Conservation (phyloP, 2,797 vertebrate genomes). For the Tinamus major region DNA sequence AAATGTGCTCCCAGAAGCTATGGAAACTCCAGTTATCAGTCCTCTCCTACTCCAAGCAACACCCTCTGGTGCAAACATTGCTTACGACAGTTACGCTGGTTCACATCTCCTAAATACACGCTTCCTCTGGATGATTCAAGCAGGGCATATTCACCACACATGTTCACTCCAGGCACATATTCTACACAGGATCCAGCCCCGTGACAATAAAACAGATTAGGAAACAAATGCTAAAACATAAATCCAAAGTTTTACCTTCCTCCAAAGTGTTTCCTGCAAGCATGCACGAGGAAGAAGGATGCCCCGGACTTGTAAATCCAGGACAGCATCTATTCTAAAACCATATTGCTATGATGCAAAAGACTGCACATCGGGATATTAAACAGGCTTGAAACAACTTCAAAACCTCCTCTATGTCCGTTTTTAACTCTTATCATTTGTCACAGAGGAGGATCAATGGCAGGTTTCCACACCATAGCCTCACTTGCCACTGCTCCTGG, state of each 20-base stretch:
- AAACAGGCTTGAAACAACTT: background rate
- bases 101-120: background rate
- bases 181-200: background rate
- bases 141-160: background rate
- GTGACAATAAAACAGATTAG: background rate
- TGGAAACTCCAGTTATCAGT: conserved; percentile 47
- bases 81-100: background rate
- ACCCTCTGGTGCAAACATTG: background rate
- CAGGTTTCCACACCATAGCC: background rate
- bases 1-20: conserved; percentile 10
- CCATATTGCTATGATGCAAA: background rate
- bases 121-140: background rate
- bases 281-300: background rate
- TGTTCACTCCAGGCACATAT: background rate
- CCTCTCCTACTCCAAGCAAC: conserved; percentile 16
- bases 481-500: background rate
- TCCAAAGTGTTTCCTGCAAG: background rate
- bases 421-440: background rate
- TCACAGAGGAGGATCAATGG: background rate
- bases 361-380: background rate
- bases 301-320: background rate
- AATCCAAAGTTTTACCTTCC: background rate
- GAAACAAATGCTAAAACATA: background rate
- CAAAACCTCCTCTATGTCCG: background rate
- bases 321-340: background rate